phyloP scores from a whole-genome alignment of 1,140 invertebrate species.

The Akabosia matsudoensis region DNA sequence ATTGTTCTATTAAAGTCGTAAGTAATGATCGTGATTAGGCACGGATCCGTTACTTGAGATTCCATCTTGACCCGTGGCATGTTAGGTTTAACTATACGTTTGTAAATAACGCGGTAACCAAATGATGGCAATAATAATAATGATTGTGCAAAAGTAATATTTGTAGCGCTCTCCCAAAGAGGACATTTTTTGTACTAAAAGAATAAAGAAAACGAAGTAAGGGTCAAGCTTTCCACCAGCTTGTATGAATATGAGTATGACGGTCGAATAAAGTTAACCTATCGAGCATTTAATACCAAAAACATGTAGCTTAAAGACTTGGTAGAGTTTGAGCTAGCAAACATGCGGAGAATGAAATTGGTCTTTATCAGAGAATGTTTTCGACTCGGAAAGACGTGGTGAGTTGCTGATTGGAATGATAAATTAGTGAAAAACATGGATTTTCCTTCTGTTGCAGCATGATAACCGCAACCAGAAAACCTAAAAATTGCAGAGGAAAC shows the following conservation, averaged over 20 bases:
- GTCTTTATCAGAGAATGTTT: too few species aligned
- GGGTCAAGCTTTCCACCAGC: too few species aligned
- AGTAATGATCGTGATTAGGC: not conserved
- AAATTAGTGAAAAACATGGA: constrained; percentile 8
- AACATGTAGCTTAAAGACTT: too few species aligned
- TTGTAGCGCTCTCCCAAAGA: too few species aligned
- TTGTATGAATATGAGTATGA: too few species aligned
- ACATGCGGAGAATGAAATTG: too few species aligned
- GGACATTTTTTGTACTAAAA: not conserved
- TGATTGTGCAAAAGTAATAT: not conserved
- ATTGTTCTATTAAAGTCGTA: not conserved
- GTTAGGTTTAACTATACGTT: not conserved
- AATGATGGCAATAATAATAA: not conserved
- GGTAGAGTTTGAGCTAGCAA: too few species aligned
- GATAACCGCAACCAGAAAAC: constrained; percentile 1
- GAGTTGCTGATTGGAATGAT: constrained; percentile 15
- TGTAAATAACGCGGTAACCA: not conserved
- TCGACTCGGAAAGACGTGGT: not conserved
- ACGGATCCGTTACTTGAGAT: not conserved
- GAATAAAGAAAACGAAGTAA: too few species aligned
- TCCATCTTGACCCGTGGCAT: not conserved
- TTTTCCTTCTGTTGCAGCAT: not conserved
- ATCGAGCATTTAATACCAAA: too few species aligned
- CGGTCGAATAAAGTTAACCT: too few species aligned
- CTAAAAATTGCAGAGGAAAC: too few species aligned